Evolutionary conservation across 2,888 invertebrate genomes (phyloP), one percentile per base, ranked within the genome.

Genomic region (Tethea ocularis): DNA sequence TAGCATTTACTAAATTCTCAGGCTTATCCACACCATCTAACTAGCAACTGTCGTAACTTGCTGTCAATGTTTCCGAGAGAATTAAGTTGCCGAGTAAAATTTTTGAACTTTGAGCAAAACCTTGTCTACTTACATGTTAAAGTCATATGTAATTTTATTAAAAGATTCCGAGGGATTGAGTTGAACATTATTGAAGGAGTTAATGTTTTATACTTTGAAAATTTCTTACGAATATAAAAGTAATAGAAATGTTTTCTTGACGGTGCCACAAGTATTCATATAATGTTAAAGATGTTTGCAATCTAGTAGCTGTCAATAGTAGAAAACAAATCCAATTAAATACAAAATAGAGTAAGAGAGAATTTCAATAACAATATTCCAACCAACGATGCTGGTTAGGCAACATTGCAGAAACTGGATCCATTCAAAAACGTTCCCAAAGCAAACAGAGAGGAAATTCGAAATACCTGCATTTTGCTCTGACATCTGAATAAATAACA

Each of bases 1-100:
- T n/a, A 58, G 57, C 41, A 57, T 58, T 60, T 57, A 52, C 57
- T 57, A 60, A 58, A 60, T 54, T 57, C 55, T 20, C 57, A 36
- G 41, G 24, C 26, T 60, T 55, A 55, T 58, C 57, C 62, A 60
- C 36, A 46, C 46, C 46, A 46, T 46, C 46, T 46, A 46, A 46
- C 46, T 46, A 46, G 57, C 57, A 70, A 69, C 66, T 74, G 74
- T 77, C 77, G 77, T 85, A 86, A 71, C 65, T 70, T 68, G 74
- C 78, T 80, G 83, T 83, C 85, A 80, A 85, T 86, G 82, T 84
- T 79, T 78, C 67, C n/a, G n/a, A n/a, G n/a, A n/a, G n/a, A n/a
- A n/a, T n/a, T 79, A 33, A 82, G 77, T 84, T 76, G 72, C 66
- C 64, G 74, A 84, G 80, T 82, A 85, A 81, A 80, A 83, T 77